Evolutionary conservation across 2,888 invertebrate genomes (phyloP).

Genomic region (Coecobrya sp.): DNA sequence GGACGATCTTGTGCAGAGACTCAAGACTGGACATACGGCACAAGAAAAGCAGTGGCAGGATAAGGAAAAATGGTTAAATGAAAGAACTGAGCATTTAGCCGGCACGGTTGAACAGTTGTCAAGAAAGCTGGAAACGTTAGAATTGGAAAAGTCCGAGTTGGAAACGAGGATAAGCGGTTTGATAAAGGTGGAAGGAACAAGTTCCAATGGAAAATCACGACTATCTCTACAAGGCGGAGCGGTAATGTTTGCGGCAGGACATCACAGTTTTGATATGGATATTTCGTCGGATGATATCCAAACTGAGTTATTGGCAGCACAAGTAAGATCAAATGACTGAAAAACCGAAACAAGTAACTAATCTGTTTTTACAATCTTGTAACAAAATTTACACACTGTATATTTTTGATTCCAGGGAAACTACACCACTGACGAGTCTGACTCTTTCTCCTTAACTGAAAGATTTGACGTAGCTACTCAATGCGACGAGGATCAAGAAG

Average conservation of each 20-base stretch:
- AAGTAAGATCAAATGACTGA: neutral
- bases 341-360: neutral
- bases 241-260: conserved; percentile 26
- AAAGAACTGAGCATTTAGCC: conserved; percentile 25
- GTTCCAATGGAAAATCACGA: neutral
- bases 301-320: conserved; percentile 57
- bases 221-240: conserved; percentile 29
- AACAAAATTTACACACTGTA: neutral
- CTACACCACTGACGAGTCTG: conserved; percentile 1
- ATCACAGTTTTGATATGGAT: conserved; percentile 57
- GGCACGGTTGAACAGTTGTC: conserved; percentile 28
- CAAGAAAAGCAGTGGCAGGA: conserved; percentile 55
- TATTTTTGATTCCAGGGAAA: conserved; percentile 14
- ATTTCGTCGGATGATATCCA: conserved; percentile 71
- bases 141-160: conserved; percentile 50
- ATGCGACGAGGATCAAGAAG: conserved; percentile 39
- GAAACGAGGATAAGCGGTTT: conserved; percentile 32
- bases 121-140: conserved; percentile 51
- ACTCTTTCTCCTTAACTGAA: conserved; percentile 12
- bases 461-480: conserved; percentile 66
- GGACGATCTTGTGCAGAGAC: conserved; percentile 64
- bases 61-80: conserved; percentile 62
- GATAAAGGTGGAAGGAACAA: neutral
- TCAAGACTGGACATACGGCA: neutral
- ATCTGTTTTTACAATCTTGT: neutral